A percentile compares a stretch with the other conserved stretches of the same genome.
Evolutionary conservation across 2,113 vertebrate species (phyloP).

Genomic region (Brachirus orientalis): DNA sequence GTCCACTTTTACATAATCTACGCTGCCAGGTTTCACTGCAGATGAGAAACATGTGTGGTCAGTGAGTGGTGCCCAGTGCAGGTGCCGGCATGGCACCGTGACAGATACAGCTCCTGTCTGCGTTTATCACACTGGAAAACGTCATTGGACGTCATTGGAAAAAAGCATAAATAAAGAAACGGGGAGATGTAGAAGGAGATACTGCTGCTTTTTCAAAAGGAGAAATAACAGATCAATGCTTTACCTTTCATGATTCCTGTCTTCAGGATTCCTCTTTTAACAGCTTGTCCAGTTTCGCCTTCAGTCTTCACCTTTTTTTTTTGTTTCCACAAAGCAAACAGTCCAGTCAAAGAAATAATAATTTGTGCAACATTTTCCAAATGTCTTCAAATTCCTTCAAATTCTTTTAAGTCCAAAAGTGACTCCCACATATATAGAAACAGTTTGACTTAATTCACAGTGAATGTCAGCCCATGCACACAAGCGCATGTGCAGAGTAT

Average conservation of each 20-base stretch:
- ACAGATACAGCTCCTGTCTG: slow-evolving; percentile 12
- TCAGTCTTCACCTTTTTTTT: slow-evolving; percentile 11
- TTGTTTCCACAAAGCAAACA: slow-evolving; percentile 5
- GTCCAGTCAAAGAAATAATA: background rate
- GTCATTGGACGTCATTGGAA: too few relatives aligned
- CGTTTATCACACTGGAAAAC: background rate
- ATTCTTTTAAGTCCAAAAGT: too few relatives aligned
- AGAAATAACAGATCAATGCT: background rate
- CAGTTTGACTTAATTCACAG: too few relatives aligned
- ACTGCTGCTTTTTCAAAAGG: background rate
- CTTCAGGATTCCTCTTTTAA: slow-evolving; percentile 13
- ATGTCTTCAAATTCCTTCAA: slow-evolving; percentile 6
- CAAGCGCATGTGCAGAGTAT: background rate
- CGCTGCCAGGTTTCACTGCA: slow-evolving; percentile 44
- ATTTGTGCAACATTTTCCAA: slow-evolving; percentile 28
- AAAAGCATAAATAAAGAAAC: too few relatives aligned
- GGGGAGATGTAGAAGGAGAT: background rate
- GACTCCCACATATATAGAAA: slow-evolving; percentile 22
- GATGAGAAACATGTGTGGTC: slow-evolving; percentile 65
- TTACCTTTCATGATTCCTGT: slow-evolving; percentile 83
- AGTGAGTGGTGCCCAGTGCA: slow-evolving; percentile 40
- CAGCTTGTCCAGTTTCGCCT: slow-evolving; percentile 10
- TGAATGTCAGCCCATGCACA: slow-evolving; percentile 2
- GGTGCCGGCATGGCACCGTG: slow-evolving; percentile 48
- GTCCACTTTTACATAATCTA: slow-evolving; percentile 57